These are phyloP conservation scores for Aelia acuminata DNA, from an alignment of 2,888 invertebrate genomes.

Conservation along the genomic window DNA sequence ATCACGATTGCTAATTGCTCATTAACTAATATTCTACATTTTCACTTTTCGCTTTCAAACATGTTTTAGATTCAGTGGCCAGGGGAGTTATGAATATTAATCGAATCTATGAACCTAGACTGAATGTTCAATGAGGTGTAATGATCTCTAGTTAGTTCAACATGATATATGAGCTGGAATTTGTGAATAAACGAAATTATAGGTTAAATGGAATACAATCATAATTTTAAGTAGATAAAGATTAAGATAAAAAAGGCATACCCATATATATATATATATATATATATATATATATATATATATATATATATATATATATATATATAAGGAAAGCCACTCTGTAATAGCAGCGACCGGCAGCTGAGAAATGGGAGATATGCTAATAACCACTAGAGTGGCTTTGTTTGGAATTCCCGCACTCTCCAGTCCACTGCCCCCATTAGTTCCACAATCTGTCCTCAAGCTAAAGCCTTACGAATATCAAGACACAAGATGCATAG, in stretches of 20 bases:
- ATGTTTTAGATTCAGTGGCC: neutral
- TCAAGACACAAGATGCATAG: neutral
- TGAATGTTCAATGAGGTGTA: neutral
- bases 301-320: too few relatives aligned
- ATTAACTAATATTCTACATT: neutral
- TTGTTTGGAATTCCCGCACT: neutral
- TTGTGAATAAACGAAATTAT: too few relatives aligned
- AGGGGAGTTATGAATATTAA: neutral
- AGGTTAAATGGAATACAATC: too few relatives aligned
- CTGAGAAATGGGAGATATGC: conserved; percentile 8
- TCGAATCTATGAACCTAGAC: neutral
- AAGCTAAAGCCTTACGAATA: neutral
- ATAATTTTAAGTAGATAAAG: too few relatives aligned
- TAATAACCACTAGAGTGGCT: neutral
- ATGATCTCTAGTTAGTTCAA: neutral
- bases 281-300: too few relatives aligned
- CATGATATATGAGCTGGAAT: too few relatives aligned
- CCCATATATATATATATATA: too few relatives aligned
- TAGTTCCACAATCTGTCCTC: neutral
- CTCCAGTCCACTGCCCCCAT: neutral
- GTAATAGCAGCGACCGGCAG: neutral
- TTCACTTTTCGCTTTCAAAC: neutral
- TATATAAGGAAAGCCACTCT: too few relatives aligned
- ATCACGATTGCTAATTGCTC: neutral
- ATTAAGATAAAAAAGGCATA: too few relatives aligned